phyloP scores from a whole-genome alignment of 2,113 vertebrate genomes.

The Gavia stellata region DNA sequence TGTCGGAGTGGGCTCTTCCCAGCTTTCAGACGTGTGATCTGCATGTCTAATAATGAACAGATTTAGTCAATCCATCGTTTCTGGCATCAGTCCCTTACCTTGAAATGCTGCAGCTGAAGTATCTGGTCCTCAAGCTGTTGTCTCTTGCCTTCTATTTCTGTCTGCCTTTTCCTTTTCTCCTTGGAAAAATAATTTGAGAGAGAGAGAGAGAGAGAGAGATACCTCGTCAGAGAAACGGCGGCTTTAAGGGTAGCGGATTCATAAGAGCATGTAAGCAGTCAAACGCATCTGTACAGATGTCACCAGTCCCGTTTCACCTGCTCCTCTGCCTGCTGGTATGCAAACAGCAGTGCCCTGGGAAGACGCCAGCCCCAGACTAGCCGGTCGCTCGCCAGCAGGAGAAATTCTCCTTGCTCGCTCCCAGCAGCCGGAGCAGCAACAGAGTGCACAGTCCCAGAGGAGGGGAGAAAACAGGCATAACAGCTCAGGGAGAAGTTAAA shows the following conservation, averaged over 20 bases:
- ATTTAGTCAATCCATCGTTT: conserved; percentile 42
- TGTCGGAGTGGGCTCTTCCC: conserved; percentile 52
- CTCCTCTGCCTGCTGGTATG: conserved; percentile 38
- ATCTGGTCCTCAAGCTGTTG: conserved; percentile 93
- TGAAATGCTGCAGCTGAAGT: conserved; percentile 94
- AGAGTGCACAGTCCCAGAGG: conserved; percentile 66
- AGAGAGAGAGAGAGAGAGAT: conserved; percentile 51
- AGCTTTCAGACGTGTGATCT: conserved; percentile 57
- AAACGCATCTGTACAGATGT: conserved; percentile 65
- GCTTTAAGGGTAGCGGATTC: conserved; percentile 35
- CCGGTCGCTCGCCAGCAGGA: conserved; percentile 47
- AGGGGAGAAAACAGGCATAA: conserved; percentile 44
- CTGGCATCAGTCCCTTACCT: conserved; percentile 79
- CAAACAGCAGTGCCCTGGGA: conserved; percentile 40
- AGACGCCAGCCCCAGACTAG: conserved; percentile 58
- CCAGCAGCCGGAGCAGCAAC: conserved; percentile 49
- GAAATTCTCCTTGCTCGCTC: conserved; percentile 57
- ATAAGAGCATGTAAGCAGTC: conserved; percentile 36
- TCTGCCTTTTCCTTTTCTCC: conserved; percentile 96
- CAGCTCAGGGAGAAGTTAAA: conserved; percentile 45
- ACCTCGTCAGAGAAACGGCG: conserved; percentile 54
- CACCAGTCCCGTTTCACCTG: conserved; percentile 68
- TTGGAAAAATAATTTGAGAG: conserved; percentile 69
- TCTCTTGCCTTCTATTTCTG: conserved; percentile 93
- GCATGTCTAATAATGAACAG: conserved; percentile 65